These are phyloP conservation scores for Molossus alvarezi DNA, from an alignment of 2,797 vertebrate species.

Conservation along the genomic window DNA sequence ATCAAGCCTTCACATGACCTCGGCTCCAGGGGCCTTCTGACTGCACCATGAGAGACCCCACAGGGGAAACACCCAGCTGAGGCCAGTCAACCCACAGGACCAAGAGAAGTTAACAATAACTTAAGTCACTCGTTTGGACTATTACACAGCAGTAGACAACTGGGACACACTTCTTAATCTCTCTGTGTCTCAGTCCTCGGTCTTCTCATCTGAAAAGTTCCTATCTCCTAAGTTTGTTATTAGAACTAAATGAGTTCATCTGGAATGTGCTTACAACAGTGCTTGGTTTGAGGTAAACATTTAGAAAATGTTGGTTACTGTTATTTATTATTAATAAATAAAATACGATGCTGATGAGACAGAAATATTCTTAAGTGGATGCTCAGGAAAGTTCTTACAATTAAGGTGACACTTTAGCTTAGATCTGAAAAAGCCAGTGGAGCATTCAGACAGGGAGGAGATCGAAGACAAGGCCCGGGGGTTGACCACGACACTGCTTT, in stretches of 20 bases:
- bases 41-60: not conserved
- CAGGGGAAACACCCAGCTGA: not conserved
- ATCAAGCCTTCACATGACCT: not conserved
- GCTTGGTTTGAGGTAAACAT: not conserved
- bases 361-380: not conserved
- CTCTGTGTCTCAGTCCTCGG: not conserved
- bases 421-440: not conserved
- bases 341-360: not conserved
- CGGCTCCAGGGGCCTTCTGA: not conserved
- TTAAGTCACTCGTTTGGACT: not conserved
- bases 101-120: not conserved
- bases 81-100: not conserved
- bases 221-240: not conserved
- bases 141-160: not conserved
- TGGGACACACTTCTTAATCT: not conserved
- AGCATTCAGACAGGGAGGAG: not conserved
- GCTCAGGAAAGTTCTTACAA: not conserved
- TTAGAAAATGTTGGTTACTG: not conserved
- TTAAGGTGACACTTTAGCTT: not conserved
- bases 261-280: not conserved
- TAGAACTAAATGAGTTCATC: not conserved
- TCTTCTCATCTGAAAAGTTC: not conserved
- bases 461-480: not conserved
- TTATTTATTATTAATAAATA: constrained; percentile 46
- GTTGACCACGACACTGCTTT: not conserved